Conservation (phyloP, 1,140 invertebrate genomes). For the Nasonia vitripennis region DNA sequence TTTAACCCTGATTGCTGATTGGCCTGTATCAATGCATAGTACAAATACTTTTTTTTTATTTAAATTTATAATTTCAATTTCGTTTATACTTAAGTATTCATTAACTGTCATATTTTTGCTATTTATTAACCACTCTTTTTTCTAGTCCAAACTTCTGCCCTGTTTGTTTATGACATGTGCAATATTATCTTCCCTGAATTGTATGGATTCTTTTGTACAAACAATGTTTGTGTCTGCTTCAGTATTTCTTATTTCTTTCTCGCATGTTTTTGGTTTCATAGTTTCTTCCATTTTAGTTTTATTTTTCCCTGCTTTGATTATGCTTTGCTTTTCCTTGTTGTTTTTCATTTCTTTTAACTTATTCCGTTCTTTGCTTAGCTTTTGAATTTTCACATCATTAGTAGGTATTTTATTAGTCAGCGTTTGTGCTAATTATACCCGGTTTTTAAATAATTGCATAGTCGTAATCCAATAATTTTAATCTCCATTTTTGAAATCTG, state of each 20-base stretch:
- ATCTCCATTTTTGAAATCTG: too few relatives aligned
- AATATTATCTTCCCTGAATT: background rate
- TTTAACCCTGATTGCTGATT: background rate
- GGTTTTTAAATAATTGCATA: slow-evolving; percentile 54
- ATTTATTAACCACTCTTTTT: background rate
- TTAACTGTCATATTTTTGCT: too few relatives aligned
- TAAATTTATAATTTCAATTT: too few relatives aligned
- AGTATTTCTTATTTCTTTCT: background rate
- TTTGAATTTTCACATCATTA: too few relatives aligned
- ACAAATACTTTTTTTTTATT: too few relatives aligned
- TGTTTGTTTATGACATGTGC: background rate
- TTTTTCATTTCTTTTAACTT: slow-evolving; percentile 41
- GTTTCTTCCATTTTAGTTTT: background rate
- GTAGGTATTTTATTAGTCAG: background rate
- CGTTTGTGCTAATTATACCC: slow-evolving; percentile 19
- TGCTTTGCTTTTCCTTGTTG: background rate
- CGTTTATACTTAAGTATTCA: too few relatives aligned
- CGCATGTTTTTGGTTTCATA: too few relatives aligned
- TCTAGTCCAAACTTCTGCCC: background rate
- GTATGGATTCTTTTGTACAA: background rate
- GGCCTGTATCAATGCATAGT: too few relatives aligned
- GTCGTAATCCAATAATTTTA: too few relatives aligned
- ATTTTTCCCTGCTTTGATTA: background rate
- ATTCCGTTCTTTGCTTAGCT: slow-evolving; percentile 26
- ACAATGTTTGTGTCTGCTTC: background rate